Evolutionary conservation across 1,140 invertebrate species (phyloP), one percentile per base, ranked within the genome.

Genomic region (Solenopsis fugax): DNA sequence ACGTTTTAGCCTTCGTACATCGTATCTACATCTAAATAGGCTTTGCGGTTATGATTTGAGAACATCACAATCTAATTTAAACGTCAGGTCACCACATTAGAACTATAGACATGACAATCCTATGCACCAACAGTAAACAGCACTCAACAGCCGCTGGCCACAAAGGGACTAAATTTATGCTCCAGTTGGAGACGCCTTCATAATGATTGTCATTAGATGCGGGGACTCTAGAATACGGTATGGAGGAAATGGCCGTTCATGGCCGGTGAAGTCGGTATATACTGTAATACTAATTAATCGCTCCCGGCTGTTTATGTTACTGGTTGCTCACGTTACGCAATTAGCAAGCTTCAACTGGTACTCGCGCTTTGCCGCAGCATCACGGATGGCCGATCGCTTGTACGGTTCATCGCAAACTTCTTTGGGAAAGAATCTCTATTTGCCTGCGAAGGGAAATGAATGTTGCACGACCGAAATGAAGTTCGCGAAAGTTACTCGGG

Each of bases 151-250:
- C 21, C 45, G 37, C 34, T 58, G 52, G 69, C 75, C 62, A 86
- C 62, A 78, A 86, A 80, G 48, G 84, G 62, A 67, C 62, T 77
- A 56, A 84, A 75, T 82, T 82, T 82, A 82, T 60, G 80, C 21
- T 60, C 21, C 41, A 60, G 37, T 54, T 82, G 69, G 80, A 84
- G 69, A 84, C 21, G 24, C 69, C 54, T 48, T 75, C 69, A 60
- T 84, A 84, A 84, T 73, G 80, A 84, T 84, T 73, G 80, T 82
- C 41, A 82, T 73, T 75, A 75, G 95, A 96, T 88, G 92, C 88
- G 92, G 93, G 93, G 95, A 95, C 92, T 94, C 93, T 88, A 93
- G 77, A 34, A 18, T 52, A 45, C 10, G 52, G n/a, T n/a, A n/a
- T n/a, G n/a, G n/a, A 62, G 69, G 34, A 48, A 72, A 76, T 45